These are phyloP conservation scores for Pachypsylla venusta DNA, from an alignment of 1,140 invertebrate species.

Conservation along the genomic window DNA sequence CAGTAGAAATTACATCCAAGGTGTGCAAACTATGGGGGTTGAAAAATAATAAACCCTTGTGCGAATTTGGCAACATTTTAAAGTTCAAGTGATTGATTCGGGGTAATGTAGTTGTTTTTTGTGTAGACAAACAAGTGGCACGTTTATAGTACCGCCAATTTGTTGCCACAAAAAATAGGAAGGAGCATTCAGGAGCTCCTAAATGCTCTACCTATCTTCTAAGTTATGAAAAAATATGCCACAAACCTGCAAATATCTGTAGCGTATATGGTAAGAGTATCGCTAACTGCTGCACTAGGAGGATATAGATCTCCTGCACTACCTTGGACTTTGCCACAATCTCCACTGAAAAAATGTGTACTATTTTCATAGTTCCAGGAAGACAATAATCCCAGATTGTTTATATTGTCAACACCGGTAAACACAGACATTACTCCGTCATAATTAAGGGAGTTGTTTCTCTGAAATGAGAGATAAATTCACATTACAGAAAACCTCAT, in stretches of 20 bases:
- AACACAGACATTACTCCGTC: slow-evolving; percentile 58
- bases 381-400: slow-evolving; percentile 44
- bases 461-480: slow-evolving; percentile 32
- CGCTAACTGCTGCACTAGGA: slow-evolving; percentile 37
- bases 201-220: neutral
- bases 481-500: neutral
- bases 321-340: slow-evolving; percentile 42
- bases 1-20: too few species aligned
- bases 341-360: slow-evolving; percentile 41
- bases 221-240: neutral
- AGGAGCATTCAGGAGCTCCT: too few species aligned
- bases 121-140: too few species aligned
- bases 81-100: too few species aligned
- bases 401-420: slow-evolving; percentile 43
- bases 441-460: slow-evolving; percentile 50
- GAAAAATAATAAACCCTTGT: too few species aligned
- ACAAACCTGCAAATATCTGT: slow-evolving; percentile 48
- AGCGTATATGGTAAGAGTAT: slow-evolving; percentile 41
- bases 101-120: too few species aligned
- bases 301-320: slow-evolving; percentile 65
- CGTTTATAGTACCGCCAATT: too few species aligned
- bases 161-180: too few species aligned
- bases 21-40: too few species aligned
- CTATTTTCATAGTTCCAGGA: slow-evolving; percentile 51
- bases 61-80: too few species aligned